Base-by-base conservation (phyloP, 2,888 invertebrate species). In the Euplexia lucipara region DNA sequence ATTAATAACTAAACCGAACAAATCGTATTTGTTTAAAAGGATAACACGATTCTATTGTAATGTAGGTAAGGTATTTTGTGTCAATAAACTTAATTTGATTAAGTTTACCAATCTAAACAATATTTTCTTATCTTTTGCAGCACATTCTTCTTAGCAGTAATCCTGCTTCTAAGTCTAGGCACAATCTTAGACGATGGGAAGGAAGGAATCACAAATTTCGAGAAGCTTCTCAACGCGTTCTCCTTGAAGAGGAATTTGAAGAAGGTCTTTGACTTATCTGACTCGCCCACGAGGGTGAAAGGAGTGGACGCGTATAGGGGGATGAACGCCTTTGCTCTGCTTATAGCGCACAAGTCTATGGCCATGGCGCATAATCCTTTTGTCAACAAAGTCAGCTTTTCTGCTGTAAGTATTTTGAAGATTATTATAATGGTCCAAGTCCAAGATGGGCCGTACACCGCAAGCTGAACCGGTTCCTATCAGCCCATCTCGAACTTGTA, bases 281-380 rank as follows among this genome's bases (percentile, higher is more conserved):
- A 93, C 62, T 83, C 90, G 0, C 85, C 89, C 1, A 89, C 92
- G 1, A 92, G 93, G 62, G 91, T 96, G 39, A 92, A 92, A 66
- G 95, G 95, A 0, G 83, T 96, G 1, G 95, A 96, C 77, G 96
- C 96, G 1, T 92, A 95, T 49, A 88, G 96, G 75, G 95, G 95
- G 3, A 81, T 96, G 32, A 96, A 96, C 71, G 96, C 96, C 0
- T 76, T 96, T 0, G 96, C 95, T 1, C 83, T 96, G 60, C 83
- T 96, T 3, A 79, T 96, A 51, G 95, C 96, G 0, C 96, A 96
- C 75, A 96, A 96, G 86, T 95, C 95, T 0, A 95, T 96, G 93
- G 96, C 96, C 0, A 91, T 96, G 88, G 94, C 96, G 6, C 96
- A 96, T 77, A 96, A 91, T 75, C 96, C 96, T 0, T 96, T 93